Conservation (phyloP, 2,113 vertebrate species). For the Prunella himalayana region DNA sequence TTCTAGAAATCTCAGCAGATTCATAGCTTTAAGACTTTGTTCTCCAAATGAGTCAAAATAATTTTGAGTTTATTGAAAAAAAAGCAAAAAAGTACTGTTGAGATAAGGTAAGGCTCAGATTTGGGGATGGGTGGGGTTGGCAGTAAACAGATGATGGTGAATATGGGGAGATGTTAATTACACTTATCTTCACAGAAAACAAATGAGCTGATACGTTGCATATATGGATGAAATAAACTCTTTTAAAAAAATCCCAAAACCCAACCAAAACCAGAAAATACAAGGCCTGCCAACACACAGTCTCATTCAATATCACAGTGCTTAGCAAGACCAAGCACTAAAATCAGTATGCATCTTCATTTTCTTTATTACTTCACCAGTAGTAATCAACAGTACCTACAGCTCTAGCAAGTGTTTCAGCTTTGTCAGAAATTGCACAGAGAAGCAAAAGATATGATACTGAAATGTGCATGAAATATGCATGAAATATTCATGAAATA, state of each 20-base stretch:
- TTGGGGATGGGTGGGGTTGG: not conserved
- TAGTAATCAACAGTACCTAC: not conserved
- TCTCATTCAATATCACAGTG: not conserved
- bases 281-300: rapidly evolving
- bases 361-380: not conserved
- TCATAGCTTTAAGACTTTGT: not conserved
- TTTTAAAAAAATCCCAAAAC: not conserved
- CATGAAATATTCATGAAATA: not conserved
- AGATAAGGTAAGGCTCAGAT: not conserved
- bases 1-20: not conserved
- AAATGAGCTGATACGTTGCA: not conserved
- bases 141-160: not conserved
- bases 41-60: not conserved
- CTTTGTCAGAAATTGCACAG: not conserved
- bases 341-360: not conserved
- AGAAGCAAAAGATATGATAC: not conserved
- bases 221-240: not conserved
- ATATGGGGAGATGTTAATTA: not conserved
- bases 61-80: not conserved
- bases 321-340: not conserved
- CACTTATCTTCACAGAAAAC: not conserved
- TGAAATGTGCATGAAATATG: not conserved
- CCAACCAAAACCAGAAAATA: not conserved
- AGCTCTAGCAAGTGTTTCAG: not conserved
- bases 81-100: not conserved